phyloP scores from a whole-genome alignment of 1,140 invertebrate genomes.

The Brachionus sp. region DNA sequence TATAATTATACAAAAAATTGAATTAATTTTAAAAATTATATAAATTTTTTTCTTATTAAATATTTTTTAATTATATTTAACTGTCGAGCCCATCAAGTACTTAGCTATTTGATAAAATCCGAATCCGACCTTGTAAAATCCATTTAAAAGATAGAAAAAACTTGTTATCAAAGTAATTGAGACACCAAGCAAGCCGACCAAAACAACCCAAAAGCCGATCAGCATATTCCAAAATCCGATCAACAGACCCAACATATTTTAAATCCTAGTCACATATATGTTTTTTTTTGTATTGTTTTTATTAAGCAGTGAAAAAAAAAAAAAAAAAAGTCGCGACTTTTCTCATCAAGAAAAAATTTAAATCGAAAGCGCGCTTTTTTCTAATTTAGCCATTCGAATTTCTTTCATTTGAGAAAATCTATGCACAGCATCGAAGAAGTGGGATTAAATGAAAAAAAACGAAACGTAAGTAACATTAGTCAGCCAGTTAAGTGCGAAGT shows the following conservation, averaged over 20 bases:
- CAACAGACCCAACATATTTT: conserved; percentile 7
- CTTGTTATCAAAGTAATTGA: conserved; percentile 4
- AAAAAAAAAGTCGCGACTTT: background rate
- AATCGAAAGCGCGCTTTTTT: conserved; percentile 29
- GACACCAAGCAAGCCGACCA: background rate
- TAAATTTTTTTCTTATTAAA: background rate
- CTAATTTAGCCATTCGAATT: background rate
- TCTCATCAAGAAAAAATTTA: background rate
- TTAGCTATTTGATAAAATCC: conserved; percentile 14
- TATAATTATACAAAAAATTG: background rate
- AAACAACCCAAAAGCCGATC: conserved; percentile 22
- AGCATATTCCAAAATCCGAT: conserved; percentile 21
- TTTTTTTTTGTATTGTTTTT: background rate
- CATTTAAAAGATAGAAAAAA: conserved; percentile 9
- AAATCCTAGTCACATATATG: background rate
- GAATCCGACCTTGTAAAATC: conserved; percentile 24
- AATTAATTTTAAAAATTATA: background rate
- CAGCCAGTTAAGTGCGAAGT: background rate
- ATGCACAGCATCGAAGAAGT: background rate
- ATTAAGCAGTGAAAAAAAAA: background rate
- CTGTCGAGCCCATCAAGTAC: background rate
- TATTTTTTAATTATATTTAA: background rate
- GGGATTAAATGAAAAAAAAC: conserved; percentile 12
- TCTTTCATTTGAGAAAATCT: background rate
- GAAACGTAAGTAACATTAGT: conserved; percentile 10